Evolutionary conservation across 37 sponge, comb jelly and placozoan genomes (phyloP), one percentile per base, ranked within the genome.

Genomic region (Eunapius fragilis): DNA sequence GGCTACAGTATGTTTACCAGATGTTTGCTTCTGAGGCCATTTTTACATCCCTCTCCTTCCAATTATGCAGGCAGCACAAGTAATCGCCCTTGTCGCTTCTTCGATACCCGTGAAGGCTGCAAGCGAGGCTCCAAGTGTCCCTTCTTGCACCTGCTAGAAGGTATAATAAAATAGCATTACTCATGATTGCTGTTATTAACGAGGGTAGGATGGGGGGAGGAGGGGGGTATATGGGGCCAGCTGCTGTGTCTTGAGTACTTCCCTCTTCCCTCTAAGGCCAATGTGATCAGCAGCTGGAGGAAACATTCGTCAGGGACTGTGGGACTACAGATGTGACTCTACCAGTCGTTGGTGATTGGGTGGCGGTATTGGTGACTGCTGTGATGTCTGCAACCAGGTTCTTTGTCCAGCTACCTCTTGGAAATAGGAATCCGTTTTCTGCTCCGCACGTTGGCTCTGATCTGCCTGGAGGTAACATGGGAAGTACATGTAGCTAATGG

Each of bases 291-390:
- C 48, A 71, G 32, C 58, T 80, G 25, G 80, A 80, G 37, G 77
- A 76, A 23, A 67, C 71, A 13, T 76, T 31, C 68, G 74, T 73
- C 10, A 82, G 25, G 6, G 58, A 58, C 22, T 58, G 58, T 58
- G 26, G 32, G 12, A 34, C 82, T 31, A 31, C 31, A 28, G 27
- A 9, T 26, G 17, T 79, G 37, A 22, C 58, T 14, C 69, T 85
- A 0, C 90, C 90, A 22, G 17, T n/a, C 3, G 68, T 50, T 25
- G 80, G 80, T 12, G 23, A 37, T 2, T 80, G 73, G 81, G 74
- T 89, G 27, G 80, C 50, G 12, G 85, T 89, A 22, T 37, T 85
- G 34, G 90, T 89, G 25, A 85, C 90, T 37, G 86, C 86, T 22
- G 67, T 89, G 26, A 68, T 79, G 3, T 80, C 80, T n/a, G 31